A percentile compares a stretch with the other conserved stretches of the same genome.
Evolutionary conservation across 2,888 invertebrate genomes (phyloP).

Genomic region (Lochmaea crataegi): DNA sequence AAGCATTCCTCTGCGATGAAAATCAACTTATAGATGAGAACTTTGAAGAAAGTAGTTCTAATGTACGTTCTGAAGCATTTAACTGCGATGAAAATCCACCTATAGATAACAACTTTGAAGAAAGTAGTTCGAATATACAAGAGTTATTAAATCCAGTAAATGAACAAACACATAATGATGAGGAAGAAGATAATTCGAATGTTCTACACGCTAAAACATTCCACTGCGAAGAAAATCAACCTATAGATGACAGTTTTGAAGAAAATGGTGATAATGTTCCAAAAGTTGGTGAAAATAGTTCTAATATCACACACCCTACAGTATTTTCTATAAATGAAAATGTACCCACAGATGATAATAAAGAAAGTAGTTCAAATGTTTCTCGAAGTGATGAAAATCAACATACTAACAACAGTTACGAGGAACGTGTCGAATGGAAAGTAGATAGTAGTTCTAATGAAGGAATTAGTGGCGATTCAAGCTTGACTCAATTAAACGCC

Average conservation of each 20-base stretch:
- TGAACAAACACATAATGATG: background rate
- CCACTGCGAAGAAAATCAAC: background rate
- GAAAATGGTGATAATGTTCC: background rate
- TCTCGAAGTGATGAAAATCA: background rate
- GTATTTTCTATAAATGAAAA: background rate
- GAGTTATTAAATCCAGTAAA: slow-evolving; percentile 6
- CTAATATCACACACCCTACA: background rate
- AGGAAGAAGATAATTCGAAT: background rate
- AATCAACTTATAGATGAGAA: too few relatives aligned
- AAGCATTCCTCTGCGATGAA: too few relatives aligned
- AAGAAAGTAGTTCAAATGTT: too few relatives aligned
- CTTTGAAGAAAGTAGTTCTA: background rate
- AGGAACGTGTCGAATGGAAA: too few relatives aligned
- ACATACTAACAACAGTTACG: background rate
- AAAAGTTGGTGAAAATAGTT: slow-evolving; percentile 5
- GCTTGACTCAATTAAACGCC: background rate
- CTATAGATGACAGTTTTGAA: background rate
- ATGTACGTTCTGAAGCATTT: background rate
- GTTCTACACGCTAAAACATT: background rate
- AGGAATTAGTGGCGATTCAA: background rate
- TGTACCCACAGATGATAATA: too few relatives aligned
- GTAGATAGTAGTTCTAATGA: slow-evolving; percentile 14
- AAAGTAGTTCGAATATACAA: background rate
- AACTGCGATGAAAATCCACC: too few relatives aligned
- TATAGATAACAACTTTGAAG: background rate